Evolutionary conservation across 2,113 vertebrate genomes (phyloP).

Genomic region (Anthoscopus minutus): DNA sequence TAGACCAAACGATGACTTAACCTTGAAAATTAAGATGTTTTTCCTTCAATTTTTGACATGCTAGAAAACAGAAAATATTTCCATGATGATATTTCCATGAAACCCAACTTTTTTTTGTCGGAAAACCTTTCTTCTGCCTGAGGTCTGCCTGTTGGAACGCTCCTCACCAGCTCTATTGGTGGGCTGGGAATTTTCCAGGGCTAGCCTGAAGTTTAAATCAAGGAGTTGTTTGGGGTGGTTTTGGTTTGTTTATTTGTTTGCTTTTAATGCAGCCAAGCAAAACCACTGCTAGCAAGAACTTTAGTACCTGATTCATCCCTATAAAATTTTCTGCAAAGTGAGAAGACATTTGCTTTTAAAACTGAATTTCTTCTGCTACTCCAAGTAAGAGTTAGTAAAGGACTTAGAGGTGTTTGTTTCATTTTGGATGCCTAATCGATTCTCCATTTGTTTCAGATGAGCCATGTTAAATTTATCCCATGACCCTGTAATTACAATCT

Average conservation of each 20-base stretch:
- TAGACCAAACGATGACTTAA: slow-evolving; percentile 12
- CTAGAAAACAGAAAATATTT: background rate
- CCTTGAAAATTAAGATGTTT: background rate
- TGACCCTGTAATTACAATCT: background rate
- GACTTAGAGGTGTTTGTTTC: background rate
- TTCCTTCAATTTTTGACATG: background rate
- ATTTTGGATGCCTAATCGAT: background rate
- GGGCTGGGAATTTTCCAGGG: slow-evolving; percentile 14
- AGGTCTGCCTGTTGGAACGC: background rate
- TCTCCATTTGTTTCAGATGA: background rate
- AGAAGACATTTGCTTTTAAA: background rate
- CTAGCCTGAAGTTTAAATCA: background rate
- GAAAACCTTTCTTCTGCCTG: background rate
- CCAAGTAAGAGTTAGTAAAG: background rate
- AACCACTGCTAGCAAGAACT: background rate
- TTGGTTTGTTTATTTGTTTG: background rate
- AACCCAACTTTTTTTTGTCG: background rate
- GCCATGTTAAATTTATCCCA: background rate
- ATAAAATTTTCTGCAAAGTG: background rate
- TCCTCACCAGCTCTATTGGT: background rate
- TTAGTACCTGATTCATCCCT: background rate
- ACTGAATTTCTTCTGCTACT: background rate
- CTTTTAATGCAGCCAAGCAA: background rate
- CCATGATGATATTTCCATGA: background rate
- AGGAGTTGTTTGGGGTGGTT: background rate